phyloP scores from a whole-genome alignment of 2,113 vertebrate species.

The Cnemophilus loriae region DNA sequence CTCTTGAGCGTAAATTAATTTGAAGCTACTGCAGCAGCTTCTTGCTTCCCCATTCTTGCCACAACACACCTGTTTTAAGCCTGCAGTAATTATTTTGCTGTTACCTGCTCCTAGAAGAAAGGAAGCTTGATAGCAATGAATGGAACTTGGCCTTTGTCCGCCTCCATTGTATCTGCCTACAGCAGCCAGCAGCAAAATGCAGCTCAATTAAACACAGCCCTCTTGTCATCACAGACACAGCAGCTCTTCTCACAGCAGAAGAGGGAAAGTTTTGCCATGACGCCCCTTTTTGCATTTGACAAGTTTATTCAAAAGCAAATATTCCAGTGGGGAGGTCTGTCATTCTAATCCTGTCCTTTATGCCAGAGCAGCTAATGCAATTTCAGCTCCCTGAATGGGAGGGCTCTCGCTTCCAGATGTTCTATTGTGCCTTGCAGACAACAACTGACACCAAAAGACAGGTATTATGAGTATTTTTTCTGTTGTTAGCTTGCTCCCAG shows the following conservation, averaged over 20 bases:
- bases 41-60: background rate
- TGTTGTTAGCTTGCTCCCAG: background rate
- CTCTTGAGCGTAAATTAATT: conserved; percentile 42
- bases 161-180: conserved; percentile 18
- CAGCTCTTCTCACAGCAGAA: background rate
- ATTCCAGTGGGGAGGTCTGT: conserved; percentile 40
- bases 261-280: conserved; percentile 8
- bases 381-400: conserved; percentile 23
- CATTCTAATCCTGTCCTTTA: conserved; percentile 30
- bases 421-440: conserved; percentile 39
- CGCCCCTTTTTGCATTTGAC: conserved; percentile 35
- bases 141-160: background rate
- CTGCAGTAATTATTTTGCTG: background rate
- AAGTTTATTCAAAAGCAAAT: conserved; percentile 48
- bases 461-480: conserved; percentile 7
- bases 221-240: background rate
- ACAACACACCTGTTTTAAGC: background rate
- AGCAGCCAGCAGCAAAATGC: background rate
- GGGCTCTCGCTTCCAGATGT: conserved; percentile 31
- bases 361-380: conserved; percentile 27
- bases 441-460: conserved; percentile 8
- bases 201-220: conserved; percentile 39
- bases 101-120: conserved; percentile 21
- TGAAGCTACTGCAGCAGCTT: background rate
- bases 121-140: background rate